These are phyloP conservation scores for Saguinus imperator DNA, from an alignment of 2,113 vertebrate genomes.

Conservation along the genomic window DNA sequence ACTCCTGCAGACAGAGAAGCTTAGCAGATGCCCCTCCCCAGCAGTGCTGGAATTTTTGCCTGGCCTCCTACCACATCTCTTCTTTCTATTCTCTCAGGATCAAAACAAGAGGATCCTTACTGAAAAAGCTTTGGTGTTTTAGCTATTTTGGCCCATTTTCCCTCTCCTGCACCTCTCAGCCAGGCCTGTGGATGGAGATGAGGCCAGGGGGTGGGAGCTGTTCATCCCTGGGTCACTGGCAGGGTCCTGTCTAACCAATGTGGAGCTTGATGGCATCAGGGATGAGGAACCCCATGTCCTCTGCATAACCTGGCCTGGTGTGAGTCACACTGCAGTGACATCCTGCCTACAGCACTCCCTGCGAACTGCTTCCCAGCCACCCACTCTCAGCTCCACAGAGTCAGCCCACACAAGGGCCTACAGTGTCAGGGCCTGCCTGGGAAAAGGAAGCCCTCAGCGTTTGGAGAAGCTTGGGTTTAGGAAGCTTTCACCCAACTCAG, in stretches of 20 bases:
- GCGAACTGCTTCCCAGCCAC: conserved; percentile 37
- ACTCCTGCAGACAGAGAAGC: background rate
- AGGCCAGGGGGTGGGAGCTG: background rate
- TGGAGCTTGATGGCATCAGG: background rate
- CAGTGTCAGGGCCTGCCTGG: fast-evolving
- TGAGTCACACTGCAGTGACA: conserved; percentile 62
- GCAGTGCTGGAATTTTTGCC: conserved; percentile 21
- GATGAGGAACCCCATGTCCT: conserved; percentile 68
- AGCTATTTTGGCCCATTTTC: background rate
- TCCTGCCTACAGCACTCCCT: conserved; percentile 51
- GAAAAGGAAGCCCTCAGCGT: conserved; percentile 41
- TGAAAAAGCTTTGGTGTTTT: background rate
- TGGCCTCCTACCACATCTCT: conserved; percentile 25
- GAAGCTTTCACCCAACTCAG: conserved; percentile 53
- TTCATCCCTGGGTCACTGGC: background rate
- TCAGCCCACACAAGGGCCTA: background rate
- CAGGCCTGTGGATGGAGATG: background rate
- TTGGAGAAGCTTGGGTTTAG: conserved; percentile 42
- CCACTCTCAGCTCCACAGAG: background rate
- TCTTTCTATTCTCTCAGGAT: background rate
- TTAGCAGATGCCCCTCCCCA: background rate
- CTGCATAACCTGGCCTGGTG: conserved; percentile 48
- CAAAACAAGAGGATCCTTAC: conserved; percentile 49
- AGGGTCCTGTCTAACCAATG: background rate
- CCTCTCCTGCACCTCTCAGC: background rate